Evolutionary conservation across 2,113 vertebrate genomes (phyloP), one percentile per base, ranked within the genome.

Genomic region (Silurus meridionalis): DNA sequence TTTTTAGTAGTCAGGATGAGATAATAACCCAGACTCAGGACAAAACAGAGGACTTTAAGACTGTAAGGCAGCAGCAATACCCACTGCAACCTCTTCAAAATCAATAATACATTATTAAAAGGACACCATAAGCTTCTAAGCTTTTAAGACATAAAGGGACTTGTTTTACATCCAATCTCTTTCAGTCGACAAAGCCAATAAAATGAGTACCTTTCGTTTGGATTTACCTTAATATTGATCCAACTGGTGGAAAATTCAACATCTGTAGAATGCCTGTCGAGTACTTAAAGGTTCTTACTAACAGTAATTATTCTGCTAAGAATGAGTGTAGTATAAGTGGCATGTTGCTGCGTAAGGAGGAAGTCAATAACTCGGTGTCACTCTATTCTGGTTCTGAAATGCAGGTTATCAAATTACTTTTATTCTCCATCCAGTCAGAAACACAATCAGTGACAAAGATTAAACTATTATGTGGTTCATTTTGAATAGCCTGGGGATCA

Each of bases 141-240:
- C 63, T 85, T 57, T 69, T 57, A 57, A 57, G 61, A 7, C 5
- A 46, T 80, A 3, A 85, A 58, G 19, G 63, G 28, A 80, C 6
- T 58, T 69, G 8, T 55, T 13, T 83, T 23, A 11, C 15, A 19
- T 58, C 63, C 71, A 46, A 79, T 72, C 60, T 57, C 80, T 85
- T 85, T 86, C 83, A 72, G 23, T 19, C 13, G 11, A 69, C 63
- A 71, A 55, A 57, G 64, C 74, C 58, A 75, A 69, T 78, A n/a
- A 63, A 37, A 58, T 58, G 63, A 88, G 75, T 71, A 11, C 13
- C 57, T 25, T 83, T 83, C 77, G n/a, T 71, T 25, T 21, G 57
- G 25, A 28, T 23, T 52, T 75, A 1, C 52, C 55, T 78, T 15
- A 8, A 3, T 74, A 80, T 67, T 87, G 87, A 85, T 82, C 28